Evolutionary conservation across 2,888 invertebrate genomes (phyloP).

Genomic region (Dermolepida albohirtum): DNA sequence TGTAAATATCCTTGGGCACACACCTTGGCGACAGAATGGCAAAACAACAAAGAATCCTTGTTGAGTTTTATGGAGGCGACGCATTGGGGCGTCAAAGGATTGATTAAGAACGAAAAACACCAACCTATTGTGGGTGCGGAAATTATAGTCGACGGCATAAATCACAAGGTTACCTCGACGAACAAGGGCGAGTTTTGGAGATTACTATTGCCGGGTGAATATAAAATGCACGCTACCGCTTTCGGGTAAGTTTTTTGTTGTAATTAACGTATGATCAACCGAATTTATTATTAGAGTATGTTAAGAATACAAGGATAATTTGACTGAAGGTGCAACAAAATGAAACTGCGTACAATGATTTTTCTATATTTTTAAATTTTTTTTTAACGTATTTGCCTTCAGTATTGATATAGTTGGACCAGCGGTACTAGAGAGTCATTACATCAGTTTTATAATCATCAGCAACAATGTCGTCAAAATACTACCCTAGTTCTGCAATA

Average conservation of each 20-base stretch:
- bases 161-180: constrained; percentile 84
- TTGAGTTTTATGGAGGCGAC: constrained; percentile 86
- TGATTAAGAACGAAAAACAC: constrained; percentile 73
- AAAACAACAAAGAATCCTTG: constrained; percentile 85
- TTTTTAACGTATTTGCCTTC: too few species aligned
- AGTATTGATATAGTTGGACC: too few species aligned
- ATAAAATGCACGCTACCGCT: constrained; percentile 79
- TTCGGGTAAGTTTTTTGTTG: constrained; percentile 72
- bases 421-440: too few species aligned
- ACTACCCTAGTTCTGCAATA: too few species aligned
- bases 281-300: too few species aligned
- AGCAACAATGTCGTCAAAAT: too few species aligned
- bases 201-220: constrained; percentile 87
- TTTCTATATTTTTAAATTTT: too few species aligned
- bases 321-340: too few species aligned
- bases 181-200: constrained; percentile 94
- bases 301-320: too few species aligned
- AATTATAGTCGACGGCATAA: constrained; percentile 80
- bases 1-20: constrained; percentile 88
- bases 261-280: too few species aligned
- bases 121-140: constrained; percentile 79
- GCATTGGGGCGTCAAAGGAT: constrained; percentile 77
- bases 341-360: too few species aligned
- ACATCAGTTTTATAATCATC: too few species aligned
- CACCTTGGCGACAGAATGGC: constrained; percentile 84